phyloP scores from a whole-genome alignment of 2,113 vertebrate species.

The Sinocyclocheilus rhinocerous region DNA sequence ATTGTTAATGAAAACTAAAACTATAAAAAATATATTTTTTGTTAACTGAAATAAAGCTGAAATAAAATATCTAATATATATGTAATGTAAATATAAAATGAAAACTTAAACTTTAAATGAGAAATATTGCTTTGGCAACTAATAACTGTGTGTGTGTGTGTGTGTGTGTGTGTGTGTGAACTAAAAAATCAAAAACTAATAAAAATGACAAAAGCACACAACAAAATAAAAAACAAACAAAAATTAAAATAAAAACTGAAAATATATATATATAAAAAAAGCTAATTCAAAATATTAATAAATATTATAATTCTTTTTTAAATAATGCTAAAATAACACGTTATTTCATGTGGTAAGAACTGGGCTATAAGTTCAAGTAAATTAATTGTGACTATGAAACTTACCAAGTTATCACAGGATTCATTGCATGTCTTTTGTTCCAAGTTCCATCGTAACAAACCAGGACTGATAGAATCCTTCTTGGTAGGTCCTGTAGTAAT shows the following conservation, averaged over 20 bases:
- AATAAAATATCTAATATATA: not conserved
- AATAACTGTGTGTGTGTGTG: too few relatives aligned
- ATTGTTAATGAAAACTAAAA: not conserved
- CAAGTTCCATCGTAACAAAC: constrained; percentile 87
- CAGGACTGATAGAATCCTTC: constrained; percentile 67
- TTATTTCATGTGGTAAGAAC: not conserved
- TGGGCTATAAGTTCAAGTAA: not conserved
- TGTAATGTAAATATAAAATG: not conserved
- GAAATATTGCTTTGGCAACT: not conserved
- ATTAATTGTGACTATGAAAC: not conserved
- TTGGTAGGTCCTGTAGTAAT: constrained; percentile 76
- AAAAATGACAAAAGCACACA: too few relatives aligned
- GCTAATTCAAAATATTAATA: too few relatives aligned
- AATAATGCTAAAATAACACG: not conserved
- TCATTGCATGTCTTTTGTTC: constrained; percentile 48
- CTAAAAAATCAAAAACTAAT: too few relatives aligned
- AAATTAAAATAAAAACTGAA: too few relatives aligned
- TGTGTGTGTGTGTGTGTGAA: too few relatives aligned
- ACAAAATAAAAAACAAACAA: too few relatives aligned
- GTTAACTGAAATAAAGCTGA: not conserved
- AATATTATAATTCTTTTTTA: not conserved
- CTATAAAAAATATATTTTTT: not conserved
- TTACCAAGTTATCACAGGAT: constrained; percentile 56
- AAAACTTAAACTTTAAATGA: not conserved
- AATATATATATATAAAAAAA: too few relatives aligned